Evolutionary conservation across 2,888 invertebrate species (phyloP), one percentile per base, ranked within the genome.

Genomic region (Drosophila conformis): DNA sequence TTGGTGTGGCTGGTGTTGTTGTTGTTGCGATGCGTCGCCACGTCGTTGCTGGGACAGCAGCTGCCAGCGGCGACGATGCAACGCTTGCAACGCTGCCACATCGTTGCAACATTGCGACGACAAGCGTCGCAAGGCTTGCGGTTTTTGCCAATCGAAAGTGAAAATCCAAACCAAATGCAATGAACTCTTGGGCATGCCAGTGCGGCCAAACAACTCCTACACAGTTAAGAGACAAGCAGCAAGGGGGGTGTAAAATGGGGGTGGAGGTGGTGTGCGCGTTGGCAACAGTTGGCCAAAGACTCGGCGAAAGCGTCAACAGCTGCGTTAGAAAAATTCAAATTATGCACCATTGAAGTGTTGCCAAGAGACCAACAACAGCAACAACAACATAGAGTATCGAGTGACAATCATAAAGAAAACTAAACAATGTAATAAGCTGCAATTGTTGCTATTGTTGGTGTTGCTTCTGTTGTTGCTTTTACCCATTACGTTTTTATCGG

Each of bases 291-390:
- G 69, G 57, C 57, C 69, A 36, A 42, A 53, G 38, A 62, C 60
- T 25, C 27, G 52, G 81, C 60, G 80, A 80, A 80, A 80, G 82
- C 73, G 66, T 65, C 67, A 52, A 65, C 85, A 64, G 84, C 88
- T 87, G 89, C 82, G 78, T 81, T 86, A 86, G 85, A 86, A 86
- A 86, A 88, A 86, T 86, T 81, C 84, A 86, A 86, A 86, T 86
- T 78, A 85, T 88, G 77, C 83, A 64, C 77, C 81, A 87, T 76
- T 84, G 72, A 82, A 84, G 87, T 80, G 87, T 80, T 73, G 71
- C 87, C 76, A 80, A 73, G 61, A 76, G 54, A 61, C 58, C 69
- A 64, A 54, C 61, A 69, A 67, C 77, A 40, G n/a, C 58, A 67
- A 61, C 73, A 72, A 71, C 63, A 52, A 54, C 70, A 71, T 68